A percentile compares a stretch with the other conserved stretches of the same genome.
phyloP scores from a whole-genome alignment of 1,140 invertebrate species.

The Agrypnia vestita region DNA sequence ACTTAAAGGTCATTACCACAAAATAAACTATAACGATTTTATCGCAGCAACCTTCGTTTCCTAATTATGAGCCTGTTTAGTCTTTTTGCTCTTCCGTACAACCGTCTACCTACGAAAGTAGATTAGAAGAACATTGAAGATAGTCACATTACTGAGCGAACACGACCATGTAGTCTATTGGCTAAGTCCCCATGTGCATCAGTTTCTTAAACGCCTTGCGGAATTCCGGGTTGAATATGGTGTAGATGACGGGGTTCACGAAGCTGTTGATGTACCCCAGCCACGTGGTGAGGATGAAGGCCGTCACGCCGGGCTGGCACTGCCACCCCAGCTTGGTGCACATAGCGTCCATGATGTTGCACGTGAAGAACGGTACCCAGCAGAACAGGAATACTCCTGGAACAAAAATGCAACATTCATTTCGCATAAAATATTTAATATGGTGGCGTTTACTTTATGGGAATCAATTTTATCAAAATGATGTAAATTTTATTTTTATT shows the following conservation, averaged over 20 bases:
- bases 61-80: not conserved
- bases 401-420: not conserved
- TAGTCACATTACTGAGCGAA: constrained; percentile 60
- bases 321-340: constrained; percentile 86
- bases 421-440: too few relatives aligned
- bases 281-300: constrained; percentile 97
- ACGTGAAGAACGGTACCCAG: constrained; percentile 99
- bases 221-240: constrained; percentile 99
- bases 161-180: constrained; percentile 70
- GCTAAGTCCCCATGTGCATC: constrained; percentile 78
- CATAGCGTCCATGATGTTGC: constrained; percentile 97
- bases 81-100: constrained; percentile 18
- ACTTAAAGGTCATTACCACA: too few relatives aligned
- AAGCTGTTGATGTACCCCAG: constrained; percentile 99
- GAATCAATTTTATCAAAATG: too few relatives aligned
- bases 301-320: constrained; percentile 90
- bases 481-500: too few relatives aligned
- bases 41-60: not conserved
- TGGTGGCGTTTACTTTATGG: too few relatives aligned
- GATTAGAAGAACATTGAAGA: constrained; percentile 3
- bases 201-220: constrained; percentile 98
- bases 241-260: constrained; percentile 98
- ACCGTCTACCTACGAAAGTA: constrained; percentile 1
- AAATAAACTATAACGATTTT: not conserved
- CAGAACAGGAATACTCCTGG: constrained; percentile 96